These are phyloP conservation scores for Spongia lamella DNA, from an alignment of 37 sponge, comb jelly and placozoan genomes.

Conservation along the genomic window DNA sequence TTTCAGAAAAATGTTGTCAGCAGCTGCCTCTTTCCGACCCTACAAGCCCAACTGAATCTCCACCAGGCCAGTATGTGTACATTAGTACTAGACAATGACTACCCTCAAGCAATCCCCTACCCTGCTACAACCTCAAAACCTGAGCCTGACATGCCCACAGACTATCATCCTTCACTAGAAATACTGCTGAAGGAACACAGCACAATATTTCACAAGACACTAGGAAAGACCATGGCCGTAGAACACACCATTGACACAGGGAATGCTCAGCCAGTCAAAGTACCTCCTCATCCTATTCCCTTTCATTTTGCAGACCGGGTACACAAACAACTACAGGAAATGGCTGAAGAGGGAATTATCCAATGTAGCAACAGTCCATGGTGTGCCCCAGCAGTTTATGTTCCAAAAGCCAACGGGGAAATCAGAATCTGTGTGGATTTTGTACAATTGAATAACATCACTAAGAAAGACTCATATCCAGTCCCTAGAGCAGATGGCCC, in stretches of 20 bases:
- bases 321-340: background rate
- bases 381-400: constrained; percentile 20
- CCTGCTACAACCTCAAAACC: background rate
- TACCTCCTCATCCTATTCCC: constrained; percentile 9
- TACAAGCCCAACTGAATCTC: too few species aligned
- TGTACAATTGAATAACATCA: constrained; percentile 2
- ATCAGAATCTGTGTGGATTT: constrained; percentile 15
- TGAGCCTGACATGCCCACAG: constrained; percentile 4
- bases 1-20: too few species aligned
- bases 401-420: too few species aligned
- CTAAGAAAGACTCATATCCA: constrained; percentile 13
- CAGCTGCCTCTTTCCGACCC: too few species aligned
- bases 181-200: background rate
- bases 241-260: constrained; percentile 9
- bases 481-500: constrained; percentile 13
- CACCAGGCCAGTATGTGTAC: too few species aligned
- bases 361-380: background rate
- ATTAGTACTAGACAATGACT: background rate
- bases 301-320: background rate
- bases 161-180: constrained; percentile 3
- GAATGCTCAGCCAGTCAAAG: background rate
- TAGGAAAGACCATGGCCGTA: background rate
- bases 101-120: constrained; percentile 1
- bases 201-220: background rate
- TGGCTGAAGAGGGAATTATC: background rate